phyloP scores from a whole-genome alignment of 2,113 vertebrate genomes.

The Pyrgilauda ruficollis region DNA sequence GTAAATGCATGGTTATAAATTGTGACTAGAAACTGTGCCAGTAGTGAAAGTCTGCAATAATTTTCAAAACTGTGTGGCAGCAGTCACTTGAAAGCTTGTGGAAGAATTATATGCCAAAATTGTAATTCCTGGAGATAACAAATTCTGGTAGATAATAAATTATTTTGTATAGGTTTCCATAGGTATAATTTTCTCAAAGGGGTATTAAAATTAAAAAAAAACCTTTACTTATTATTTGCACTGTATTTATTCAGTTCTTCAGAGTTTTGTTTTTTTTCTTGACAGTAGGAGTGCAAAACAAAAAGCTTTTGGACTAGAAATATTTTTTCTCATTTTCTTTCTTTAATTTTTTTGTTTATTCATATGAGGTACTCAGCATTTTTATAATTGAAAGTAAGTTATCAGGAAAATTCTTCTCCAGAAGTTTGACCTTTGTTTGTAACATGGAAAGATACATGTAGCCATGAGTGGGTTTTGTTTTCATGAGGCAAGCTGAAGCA shows the following conservation, averaged over 20 bases:
- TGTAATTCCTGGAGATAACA: neutral
- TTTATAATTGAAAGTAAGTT: neutral
- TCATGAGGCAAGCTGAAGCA: neutral
- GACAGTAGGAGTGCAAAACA: neutral
- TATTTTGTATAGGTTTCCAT: neutral
- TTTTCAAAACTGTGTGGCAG: neutral
- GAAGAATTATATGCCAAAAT: neutral
- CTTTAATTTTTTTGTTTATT: neutral
- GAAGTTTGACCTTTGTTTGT: neutral
- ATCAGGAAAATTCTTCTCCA: neutral
- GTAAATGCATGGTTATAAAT: neutral
- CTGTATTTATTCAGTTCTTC: neutral
- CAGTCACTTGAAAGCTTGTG: neutral
- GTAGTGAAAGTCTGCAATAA: neutral
- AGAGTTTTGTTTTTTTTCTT: neutral
- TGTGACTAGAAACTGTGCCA: neutral
- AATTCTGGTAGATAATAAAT: neutral
- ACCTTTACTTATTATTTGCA: neutral
- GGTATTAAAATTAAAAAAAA: neutral
- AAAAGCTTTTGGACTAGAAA: neutral
- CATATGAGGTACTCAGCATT: neutral
- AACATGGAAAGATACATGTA: neutral
- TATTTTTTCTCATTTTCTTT: neutral
- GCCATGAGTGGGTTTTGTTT: neutral
- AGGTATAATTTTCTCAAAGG: neutral